Base-by-base conservation (phyloP, 1,140 invertebrate genomes). In the Leptinotarsa texana region DNA sequence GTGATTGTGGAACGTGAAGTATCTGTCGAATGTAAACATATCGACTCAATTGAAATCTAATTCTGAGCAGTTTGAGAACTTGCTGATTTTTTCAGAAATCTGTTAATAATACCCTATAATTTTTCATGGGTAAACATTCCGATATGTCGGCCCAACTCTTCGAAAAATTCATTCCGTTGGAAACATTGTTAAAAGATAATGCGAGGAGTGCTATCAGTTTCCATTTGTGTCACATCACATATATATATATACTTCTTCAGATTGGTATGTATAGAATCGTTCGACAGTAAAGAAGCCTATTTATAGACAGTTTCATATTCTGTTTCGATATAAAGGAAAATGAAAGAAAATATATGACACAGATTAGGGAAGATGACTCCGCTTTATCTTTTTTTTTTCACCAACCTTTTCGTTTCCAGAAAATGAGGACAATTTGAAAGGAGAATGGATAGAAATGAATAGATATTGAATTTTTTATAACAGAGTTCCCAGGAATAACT, bases 221-320 rank as follows among this genome's bases (percentile, higher is more conserved):
- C 51, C 51, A 57, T 57, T 57, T 57, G 51, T 57, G 51, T 57
- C 51, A 57, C 51, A 57, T 57, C 51, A 11, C 33, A 42, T 42
- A 42, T 11, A 42, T 24, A 24, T 24, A 27, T 57, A 57, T 17
- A 57, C 4, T 57, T 18, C 51, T 17, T n/a, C n/a, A 18, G 15
- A 57, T 57, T 18, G 51, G 6, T 18, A 57, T 57, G 51, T 57
- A 57, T 57, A 57, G 51, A 57, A 57, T 57, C 51, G 51, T 57
- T 18, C 15, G 15, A 57, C 51, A 57, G 13, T 57, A 57, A 57
- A 57, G n/a, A 57, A 15, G n/a, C 15, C 51, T 57, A 57, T 57
- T 57, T 15, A 57, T 57, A 57, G 51, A 42, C 33, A 57, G 51
- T 57, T 57, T 18, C n/a, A 57, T 57, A 57, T 57, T 57, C 51